Base-by-base conservation (phyloP, 2,888 invertebrate genomes). In the Balanococcus diminutus region DNA sequence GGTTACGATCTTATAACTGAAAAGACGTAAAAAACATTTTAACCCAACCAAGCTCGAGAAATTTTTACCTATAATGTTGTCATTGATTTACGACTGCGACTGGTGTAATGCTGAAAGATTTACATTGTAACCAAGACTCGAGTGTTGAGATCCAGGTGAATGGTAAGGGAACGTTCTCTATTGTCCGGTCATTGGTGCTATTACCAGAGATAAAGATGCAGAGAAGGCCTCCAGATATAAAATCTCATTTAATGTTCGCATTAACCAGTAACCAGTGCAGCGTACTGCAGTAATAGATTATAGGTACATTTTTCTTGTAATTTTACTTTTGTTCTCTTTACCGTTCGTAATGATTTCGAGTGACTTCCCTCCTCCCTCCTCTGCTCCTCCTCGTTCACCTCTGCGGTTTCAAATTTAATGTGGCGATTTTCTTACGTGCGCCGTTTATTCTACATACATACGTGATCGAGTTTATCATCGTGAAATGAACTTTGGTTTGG, bases 231-330 rank as follows among this genome's bases (percentile, higher is more conserved):
- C 32, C n/a, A 75, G 75, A 32, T 75, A 75, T 75, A n/a, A 75
- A 75, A 75, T 75, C 61, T 75, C 75, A 75, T 75, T 75, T 75
- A 75, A 75, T 75, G 75, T 75, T 75, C 32, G 32, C 32, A 75
- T 75, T 75, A 32, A 75, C n/a, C 9, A 32, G 31, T 75, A 32
- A 31, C 25, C 32, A 67, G 25, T 14, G 36, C 36, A 6, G 36
- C 51, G 11, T 11, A 5, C 28, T 67, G 14, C 31, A 28, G 75
- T 75, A 75, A 32, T 75, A 32, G n/a, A 25, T 32, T 75, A 75
- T 32, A n/a, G n/a, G n/a, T n/a, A 75, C 16, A 75, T 75, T 75
- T 75, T 75, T 32, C 32, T 32, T 8, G n/a, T 31, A 32, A 32
- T 75, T 75, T 75, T 75, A 32, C 75, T 32, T 75, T 75, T 75